Evolutionary conservation across 2,797 vertebrate genomes (phyloP), one percentile per base, ranked within the genome.

Genomic region (Urocyon cinereoargenteus): DNA sequence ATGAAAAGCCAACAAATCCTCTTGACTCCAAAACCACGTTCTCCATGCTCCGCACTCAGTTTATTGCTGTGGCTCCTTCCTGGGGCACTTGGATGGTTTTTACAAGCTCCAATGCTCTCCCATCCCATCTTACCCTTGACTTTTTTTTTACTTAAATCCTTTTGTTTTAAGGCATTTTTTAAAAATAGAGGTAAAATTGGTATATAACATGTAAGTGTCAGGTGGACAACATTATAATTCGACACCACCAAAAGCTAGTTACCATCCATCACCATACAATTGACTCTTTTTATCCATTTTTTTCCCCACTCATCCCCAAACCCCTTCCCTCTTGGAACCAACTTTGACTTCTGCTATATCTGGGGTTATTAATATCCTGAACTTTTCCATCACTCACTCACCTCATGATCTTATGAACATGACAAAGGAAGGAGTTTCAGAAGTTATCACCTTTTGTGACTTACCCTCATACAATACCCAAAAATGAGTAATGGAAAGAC

Each of bases 81-180:
- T 24, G 9, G 26, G 51, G 28, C 16, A 24, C 19, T 49, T 28
- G 22, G 14, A 6, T 34, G 53, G 36, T 45, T 57, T 94, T 59
- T 21, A 6, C 28, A 28, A 18, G 24, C 6, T 55, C 51, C 40
- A 45, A 8, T 45, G 40, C 40, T 45, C 40, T 16, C 14, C 13
- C 28, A 64, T 34, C 15, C 40, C 59, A 53, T 22, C 79, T 66
- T 68, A n/a, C 40, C 70, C 34, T 90, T 68, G 31, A 66, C 73
- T 88, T 21, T 77, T 77, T 51, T 77, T 75, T 77, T 51, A 77
- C 31, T n/a, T 79, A 79, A 55, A 79, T 79, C 31, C 11, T 78
- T 78, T 77, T 49, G 28, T 77, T 51, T 21, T 55, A 55, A 34
- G 51, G 34, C 19, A 6, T 78, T 45, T 51, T 77, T 6, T n/a